phyloP scores from a whole-genome alignment of 2,113 vertebrate species.

The Eulacestoma nigropectus region DNA sequence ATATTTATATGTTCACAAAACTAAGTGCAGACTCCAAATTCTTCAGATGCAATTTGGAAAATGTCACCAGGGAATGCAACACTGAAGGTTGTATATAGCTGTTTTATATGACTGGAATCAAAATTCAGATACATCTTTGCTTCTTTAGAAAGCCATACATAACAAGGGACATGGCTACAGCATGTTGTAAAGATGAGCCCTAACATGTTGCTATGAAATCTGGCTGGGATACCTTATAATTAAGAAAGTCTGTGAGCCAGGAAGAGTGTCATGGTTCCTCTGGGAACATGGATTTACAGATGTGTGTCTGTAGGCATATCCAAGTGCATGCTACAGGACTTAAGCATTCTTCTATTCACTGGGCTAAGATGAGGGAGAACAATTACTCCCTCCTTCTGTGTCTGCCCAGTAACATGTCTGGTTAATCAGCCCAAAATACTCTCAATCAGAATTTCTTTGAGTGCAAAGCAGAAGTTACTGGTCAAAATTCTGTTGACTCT shows the following conservation, averaged over 20 bases:
- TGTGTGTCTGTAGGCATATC: background rate
- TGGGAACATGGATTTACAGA: background rate
- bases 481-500: background rate
- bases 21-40: background rate
- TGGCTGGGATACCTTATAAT: background rate
- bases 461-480: background rate
- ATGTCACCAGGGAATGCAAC: background rate
- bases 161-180: background rate
- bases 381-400: background rate
- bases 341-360: background rate
- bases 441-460: background rate
- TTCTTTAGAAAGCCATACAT: background rate
- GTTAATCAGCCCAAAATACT: background rate
- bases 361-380: background rate
- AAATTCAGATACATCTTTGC: background rate
- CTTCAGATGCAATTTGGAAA: background rate
- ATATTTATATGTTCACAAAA: background rate
- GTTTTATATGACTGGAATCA: background rate
- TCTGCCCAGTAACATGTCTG: background rate
- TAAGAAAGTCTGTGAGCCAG: background rate
- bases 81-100: background rate
- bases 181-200: background rate
- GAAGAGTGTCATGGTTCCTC: background rate
- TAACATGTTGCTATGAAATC: background rate
- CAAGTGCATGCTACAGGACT: background rate